Evolutionary conservation across 2,888 invertebrate species (phyloP).

Genomic region (Nephrotoma guestfalica): DNA sequence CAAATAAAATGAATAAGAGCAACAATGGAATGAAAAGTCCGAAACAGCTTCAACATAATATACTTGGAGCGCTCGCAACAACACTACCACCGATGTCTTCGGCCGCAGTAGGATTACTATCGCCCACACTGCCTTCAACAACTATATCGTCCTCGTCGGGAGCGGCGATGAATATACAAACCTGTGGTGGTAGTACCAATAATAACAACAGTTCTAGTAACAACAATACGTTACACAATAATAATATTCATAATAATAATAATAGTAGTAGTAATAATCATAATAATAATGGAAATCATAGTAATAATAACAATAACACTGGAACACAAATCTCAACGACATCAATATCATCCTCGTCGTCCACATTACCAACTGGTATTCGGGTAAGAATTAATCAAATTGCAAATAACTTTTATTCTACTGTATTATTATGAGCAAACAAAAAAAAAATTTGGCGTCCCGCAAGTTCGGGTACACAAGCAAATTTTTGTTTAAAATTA

Average conservation of each 20-base stretch:
- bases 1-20: background rate
- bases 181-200: background rate
- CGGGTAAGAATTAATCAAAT: constrained; percentile 1
- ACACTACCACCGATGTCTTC: background rate
- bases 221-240: background rate
- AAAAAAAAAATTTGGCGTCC: background rate
- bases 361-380: background rate
- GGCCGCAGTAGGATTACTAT: background rate
- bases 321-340: background rate
- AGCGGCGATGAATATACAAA: background rate
- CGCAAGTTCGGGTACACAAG: background rate
- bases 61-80: background rate
- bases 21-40: background rate
- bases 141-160: background rate
- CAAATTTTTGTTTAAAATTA: background rate
- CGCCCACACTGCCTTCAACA: background rate
- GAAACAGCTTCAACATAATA: background rate
- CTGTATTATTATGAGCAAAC: background rate
- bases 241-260: background rate
- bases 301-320: background rate
- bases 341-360: background rate
- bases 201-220: background rate
- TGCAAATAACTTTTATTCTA: background rate
- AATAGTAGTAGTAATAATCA: background rate
- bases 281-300: background rate